phyloP scores from a whole-genome alignment of 1,140 invertebrate species.

The Cylas formicarius region DNA sequence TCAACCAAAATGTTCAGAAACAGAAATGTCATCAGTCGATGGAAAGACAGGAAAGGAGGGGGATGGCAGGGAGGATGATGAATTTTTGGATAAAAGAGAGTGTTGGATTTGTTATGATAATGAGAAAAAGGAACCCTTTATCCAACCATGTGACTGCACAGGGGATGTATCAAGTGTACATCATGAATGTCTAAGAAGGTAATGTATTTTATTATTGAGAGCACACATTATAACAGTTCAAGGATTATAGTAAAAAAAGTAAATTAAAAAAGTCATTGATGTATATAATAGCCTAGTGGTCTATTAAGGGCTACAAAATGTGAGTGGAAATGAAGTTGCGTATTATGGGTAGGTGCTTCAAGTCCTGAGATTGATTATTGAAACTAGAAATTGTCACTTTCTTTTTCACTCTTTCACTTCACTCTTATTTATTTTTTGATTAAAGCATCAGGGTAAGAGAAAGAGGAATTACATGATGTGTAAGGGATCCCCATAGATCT shows the following conservation, averaged over 20 bases:
- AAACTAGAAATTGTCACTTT: no score
- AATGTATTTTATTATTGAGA: constrained; percentile 1
- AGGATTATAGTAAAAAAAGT: not conserved
- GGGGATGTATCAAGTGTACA: constrained; percentile 86
- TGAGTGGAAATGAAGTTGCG: no score
- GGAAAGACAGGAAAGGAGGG: constrained; percentile 7
- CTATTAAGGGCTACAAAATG: no score
- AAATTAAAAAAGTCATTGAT: not conserved
- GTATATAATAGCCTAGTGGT: no score
- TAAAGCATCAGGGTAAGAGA: no score
- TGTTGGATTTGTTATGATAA: constrained; percentile 93
- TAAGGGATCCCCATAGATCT: not conserved
- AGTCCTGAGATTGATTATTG: no score
- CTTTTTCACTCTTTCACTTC: no score
- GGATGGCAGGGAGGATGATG: constrained; percentile 33
- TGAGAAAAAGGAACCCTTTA: constrained; percentile 71
- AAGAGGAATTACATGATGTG: not conserved
- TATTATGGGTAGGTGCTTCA: no score
- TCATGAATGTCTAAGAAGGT: constrained; percentile 81
- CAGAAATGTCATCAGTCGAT: constrained; percentile 18
- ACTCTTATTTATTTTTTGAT: no score
- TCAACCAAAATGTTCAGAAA: constrained; percentile 26
- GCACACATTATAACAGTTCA: not conserved
- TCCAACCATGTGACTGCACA: constrained; percentile 83
- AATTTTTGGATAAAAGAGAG: constrained; percentile 53